Conservation (phyloP, 2,797 vertebrate species). For the Onychomys leucogaster region DNA sequence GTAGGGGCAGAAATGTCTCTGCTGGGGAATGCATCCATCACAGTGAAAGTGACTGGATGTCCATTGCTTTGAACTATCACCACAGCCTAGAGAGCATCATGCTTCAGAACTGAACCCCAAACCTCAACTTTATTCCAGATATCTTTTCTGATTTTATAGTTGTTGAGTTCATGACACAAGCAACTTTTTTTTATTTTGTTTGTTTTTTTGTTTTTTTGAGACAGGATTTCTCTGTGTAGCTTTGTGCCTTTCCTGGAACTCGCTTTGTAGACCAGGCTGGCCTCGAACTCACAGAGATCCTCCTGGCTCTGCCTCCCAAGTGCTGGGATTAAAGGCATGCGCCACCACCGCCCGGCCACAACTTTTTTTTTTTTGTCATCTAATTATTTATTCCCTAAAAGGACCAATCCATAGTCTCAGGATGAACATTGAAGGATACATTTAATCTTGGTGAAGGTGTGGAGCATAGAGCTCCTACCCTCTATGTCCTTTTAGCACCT, state of each 20-base stretch:
- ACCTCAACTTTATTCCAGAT: slow-evolving; percentile 92
- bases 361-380: slow-evolving; percentile 90
- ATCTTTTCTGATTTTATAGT: slow-evolving; percentile 94
- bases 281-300: too few species aligned
- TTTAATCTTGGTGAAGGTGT: slow-evolving; percentile 91
- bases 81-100: slow-evolving; percentile 93
- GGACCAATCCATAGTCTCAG: slow-evolving; percentile 92
- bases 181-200: too few species aligned
- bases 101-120: slow-evolving; percentile 92
- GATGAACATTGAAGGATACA: slow-evolving; percentile 90
- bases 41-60: slow-evolving; percentile 95
- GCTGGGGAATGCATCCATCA: slow-evolving; percentile 93
- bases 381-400: slow-evolving; percentile 95
- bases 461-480: slow-evolving; percentile 90
- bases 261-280: too few species aligned
- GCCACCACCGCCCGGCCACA: too few species aligned
- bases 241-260: too few species aligned
- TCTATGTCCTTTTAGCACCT: slow-evolving; percentile 92
- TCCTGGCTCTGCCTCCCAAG: too few species aligned
- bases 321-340: too few species aligned
- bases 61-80: slow-evolving; percentile 92
- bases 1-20: slow-evolving; percentile 95
- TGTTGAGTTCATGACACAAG: slow-evolving; percentile 93
- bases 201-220: too few species aligned
- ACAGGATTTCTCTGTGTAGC: too few species aligned